Conservation (phyloP, 2,888 invertebrate genomes). For the Corythucha ciliata region DNA sequence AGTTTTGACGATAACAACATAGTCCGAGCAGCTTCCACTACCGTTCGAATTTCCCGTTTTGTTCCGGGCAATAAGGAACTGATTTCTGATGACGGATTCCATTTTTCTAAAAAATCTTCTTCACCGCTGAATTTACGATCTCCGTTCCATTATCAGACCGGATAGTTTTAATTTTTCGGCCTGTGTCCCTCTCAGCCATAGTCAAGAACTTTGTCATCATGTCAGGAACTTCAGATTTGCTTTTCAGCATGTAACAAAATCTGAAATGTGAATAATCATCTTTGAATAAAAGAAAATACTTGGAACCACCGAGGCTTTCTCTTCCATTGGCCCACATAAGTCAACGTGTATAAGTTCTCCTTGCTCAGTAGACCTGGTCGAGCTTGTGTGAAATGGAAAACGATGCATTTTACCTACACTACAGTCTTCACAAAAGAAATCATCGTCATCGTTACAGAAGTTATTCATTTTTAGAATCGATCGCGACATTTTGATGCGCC, state of each 20-base stretch:
- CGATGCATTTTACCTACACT: conserved; percentile 5
- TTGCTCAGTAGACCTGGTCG: not conserved
- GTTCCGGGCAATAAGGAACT: conserved; percentile 9
- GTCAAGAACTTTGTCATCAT: too few relatives aligned
- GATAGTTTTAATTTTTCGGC: conserved; percentile 1
- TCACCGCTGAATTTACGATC: conserved; percentile 1
- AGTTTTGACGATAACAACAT: too few relatives aligned
- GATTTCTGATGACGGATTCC: conserved; percentile 14
- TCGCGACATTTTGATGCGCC: conserved; percentile 14
- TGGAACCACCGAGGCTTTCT: too few relatives aligned
- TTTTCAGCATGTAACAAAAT: too few relatives aligned
- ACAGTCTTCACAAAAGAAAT: conserved; percentile 14
- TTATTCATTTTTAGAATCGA: conserved; percentile 1
- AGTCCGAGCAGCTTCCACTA: conserved; percentile 2
- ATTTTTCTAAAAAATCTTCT: not conserved
- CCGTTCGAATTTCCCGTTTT: conserved; percentile 16
- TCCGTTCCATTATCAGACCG: conserved; percentile 7
- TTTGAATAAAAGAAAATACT: too few relatives aligned
- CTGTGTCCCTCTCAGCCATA: too few relatives aligned
- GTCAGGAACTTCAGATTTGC: too few relatives aligned
- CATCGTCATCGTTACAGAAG: conserved; percentile 1
- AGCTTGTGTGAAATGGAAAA: conserved; percentile 13
- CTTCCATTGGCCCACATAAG: conserved; percentile 15
- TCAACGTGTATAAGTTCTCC: conserved; percentile 15
- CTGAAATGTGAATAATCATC: too few relatives aligned